These are phyloP conservation scores for Chaenodraco wilsoni DNA, from an alignment of 2,797 vertebrate species.

Conservation along the genomic window DNA sequence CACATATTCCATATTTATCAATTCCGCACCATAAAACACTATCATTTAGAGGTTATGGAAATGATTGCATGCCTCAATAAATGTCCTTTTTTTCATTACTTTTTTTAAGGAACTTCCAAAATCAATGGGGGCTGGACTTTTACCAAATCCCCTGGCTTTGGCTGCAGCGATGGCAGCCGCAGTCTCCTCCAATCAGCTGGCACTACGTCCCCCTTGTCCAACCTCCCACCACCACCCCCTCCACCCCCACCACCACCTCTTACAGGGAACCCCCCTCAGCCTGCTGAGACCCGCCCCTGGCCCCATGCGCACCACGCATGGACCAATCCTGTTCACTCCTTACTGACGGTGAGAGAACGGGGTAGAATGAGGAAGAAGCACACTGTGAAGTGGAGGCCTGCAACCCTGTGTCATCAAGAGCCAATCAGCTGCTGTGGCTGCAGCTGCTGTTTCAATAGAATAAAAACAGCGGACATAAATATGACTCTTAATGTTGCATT, in stretches of 20 bases:
- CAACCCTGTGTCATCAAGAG: slow-evolving; percentile 51
- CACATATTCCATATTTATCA: slow-evolving; percentile 4
- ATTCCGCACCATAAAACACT: not conserved
- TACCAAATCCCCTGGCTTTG: slow-evolving; percentile 87
- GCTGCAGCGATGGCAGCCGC: slow-evolving; percentile 89
- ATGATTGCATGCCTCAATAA: not conserved
- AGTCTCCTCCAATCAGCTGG: slow-evolving; percentile 86
- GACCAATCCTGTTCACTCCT: slow-evolving; percentile 90
- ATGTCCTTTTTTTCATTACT: slow-evolving; percentile 21
- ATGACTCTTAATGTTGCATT: slow-evolving; percentile 45
- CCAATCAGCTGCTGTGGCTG: slow-evolving; percentile 42
- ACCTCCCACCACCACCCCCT: slow-evolving; percentile 56
- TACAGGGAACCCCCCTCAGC: slow-evolving; percentile 88
- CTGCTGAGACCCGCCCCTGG: slow-evolving; percentile 89
- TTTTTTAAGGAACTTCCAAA: slow-evolving; percentile 87
- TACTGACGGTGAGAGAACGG: slow-evolving; percentile 80
- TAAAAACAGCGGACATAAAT: slow-evolving; percentile 29
- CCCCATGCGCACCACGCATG: slow-evolving; percentile 89
- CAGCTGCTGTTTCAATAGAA: slow-evolving; percentile 33
- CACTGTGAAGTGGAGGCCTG: slow-evolving; percentile 76
- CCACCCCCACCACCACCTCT: slow-evolving; percentile 78
- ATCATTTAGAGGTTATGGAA: not conserved
- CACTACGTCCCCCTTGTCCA: slow-evolving; percentile 75
- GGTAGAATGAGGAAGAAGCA: slow-evolving; percentile 75
- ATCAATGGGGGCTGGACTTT: slow-evolving; percentile 85